These are phyloP conservation scores for Nipponia nippon DNA, from an alignment of 2,113 vertebrate species.

Conservation along the genomic window DNA sequence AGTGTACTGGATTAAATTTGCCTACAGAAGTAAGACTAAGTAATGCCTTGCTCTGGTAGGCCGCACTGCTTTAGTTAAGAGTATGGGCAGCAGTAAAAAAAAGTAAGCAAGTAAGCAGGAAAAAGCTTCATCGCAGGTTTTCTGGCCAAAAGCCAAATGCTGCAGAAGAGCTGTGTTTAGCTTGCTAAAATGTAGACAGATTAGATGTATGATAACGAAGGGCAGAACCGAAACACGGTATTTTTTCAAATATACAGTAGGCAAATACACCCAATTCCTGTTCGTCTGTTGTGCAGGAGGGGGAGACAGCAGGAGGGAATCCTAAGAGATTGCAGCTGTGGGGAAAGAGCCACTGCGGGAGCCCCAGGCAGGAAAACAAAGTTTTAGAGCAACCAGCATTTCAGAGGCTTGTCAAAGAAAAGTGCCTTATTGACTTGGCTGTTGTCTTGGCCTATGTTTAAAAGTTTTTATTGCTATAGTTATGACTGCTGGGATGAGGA, in stretches of 20 bases:
- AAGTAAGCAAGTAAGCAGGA: not conserved
- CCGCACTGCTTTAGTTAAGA: not conserved
- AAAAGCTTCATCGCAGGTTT: not conserved
- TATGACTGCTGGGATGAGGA: not conserved
- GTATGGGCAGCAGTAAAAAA: not conserved
- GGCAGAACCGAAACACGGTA: not conserved
- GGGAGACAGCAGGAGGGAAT: not conserved
- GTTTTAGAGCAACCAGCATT: not conserved
- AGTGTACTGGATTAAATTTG: not conserved
- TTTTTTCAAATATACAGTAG: not conserved
- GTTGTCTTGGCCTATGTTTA: not conserved
- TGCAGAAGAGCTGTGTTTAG: not conserved
- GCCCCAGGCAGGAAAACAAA: not conserved
- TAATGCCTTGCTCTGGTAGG: not conserved
- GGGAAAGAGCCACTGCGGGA: not conserved
- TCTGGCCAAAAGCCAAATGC: not conserved
- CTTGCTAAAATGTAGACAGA: not conserved
- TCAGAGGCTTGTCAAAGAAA: not conserved
- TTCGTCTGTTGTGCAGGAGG: not conserved
- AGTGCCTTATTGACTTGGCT: not conserved
- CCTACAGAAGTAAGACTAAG: not conserved
- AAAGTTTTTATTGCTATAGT: not conserved
- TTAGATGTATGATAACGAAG: not conserved
- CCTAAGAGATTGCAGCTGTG: not conserved
- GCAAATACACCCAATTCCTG: not conserved